Conservation (phyloP, 2,888 invertebrate genomes). For the Ceriagrion tenellum region DNA sequence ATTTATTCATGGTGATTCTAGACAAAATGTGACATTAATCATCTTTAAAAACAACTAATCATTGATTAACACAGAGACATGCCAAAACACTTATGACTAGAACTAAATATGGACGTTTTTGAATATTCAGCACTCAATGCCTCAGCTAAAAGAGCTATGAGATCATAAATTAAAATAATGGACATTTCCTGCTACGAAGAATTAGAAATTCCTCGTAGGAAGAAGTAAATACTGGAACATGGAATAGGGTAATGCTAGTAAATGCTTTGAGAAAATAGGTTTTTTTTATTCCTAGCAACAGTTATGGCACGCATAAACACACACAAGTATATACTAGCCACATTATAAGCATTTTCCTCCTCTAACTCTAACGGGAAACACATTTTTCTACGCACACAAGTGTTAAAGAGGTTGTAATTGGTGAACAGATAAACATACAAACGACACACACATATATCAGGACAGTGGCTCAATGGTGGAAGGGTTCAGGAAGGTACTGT, state of each 20-base stretch:
- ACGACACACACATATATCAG: background rate
- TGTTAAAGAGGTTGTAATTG: background rate
- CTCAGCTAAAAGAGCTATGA: background rate
- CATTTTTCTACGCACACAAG: background rate
- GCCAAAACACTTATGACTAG: slow-evolving; percentile 13
- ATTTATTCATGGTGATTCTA: background rate
- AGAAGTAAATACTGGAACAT: background rate
- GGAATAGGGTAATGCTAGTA: background rate
- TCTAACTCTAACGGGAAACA: background rate
- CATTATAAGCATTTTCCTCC: slow-evolving; percentile 9
- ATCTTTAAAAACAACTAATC: background rate
- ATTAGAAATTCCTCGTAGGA: background rate
- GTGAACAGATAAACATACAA: background rate
- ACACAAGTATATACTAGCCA: slow-evolving; percentile 25
- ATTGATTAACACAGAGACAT: background rate
- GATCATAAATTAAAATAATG: background rate
- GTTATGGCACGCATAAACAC: background rate
- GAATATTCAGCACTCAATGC: background rate
- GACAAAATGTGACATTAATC: background rate
- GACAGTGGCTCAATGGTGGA: background rate
- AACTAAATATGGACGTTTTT: background rate
- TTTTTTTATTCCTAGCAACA: background rate
- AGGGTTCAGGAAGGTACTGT: background rate
- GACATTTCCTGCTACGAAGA: background rate
- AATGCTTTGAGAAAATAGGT: background rate